Conservation (phyloP, 2,113 vertebrate species). For the Apteryx owenii region DNA sequence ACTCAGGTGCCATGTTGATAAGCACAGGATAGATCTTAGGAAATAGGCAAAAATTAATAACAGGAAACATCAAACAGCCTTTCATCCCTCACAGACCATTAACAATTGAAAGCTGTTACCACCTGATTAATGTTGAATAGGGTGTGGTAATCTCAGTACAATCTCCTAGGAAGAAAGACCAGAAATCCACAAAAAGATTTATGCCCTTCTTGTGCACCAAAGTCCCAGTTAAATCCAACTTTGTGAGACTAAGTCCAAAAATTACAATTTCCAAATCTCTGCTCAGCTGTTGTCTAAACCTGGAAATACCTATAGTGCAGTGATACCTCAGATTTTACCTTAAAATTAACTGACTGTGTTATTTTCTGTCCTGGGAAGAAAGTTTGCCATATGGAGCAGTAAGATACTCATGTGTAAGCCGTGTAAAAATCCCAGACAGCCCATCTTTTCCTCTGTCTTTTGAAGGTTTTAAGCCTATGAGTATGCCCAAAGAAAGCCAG, state of each 20-base stretch:
- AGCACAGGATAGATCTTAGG: neutral
- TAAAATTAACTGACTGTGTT: neutral
- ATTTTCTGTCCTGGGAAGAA: neutral
- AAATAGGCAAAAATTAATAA: conserved; percentile 13
- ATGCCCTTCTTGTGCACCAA: neutral
- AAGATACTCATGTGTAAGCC: neutral
- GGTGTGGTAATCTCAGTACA: neutral
- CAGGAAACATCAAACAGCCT: conserved; percentile 9
- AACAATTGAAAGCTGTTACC: neutral
- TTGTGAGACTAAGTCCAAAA: neutral
- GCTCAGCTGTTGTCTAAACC: neutral
- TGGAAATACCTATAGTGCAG: neutral
- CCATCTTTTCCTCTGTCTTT: neutral
- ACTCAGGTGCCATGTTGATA: neutral
- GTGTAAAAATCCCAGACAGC: neutral
- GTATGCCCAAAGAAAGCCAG: neutral
- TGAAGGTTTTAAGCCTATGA: neutral
- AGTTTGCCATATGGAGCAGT: neutral
- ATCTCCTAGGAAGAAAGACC: neutral
- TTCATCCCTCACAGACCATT: conserved; percentile 25
- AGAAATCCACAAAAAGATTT: neutral
- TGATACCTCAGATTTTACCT: neutral
- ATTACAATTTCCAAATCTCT: neutral
- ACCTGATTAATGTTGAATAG: neutral
- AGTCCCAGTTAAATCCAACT: neutral